Percentiles rank a stretch among this genome's conserved stretches.
Conservation (phyloP, 2,888 invertebrate genomes). For the Athripsodes cinereus region DNA sequence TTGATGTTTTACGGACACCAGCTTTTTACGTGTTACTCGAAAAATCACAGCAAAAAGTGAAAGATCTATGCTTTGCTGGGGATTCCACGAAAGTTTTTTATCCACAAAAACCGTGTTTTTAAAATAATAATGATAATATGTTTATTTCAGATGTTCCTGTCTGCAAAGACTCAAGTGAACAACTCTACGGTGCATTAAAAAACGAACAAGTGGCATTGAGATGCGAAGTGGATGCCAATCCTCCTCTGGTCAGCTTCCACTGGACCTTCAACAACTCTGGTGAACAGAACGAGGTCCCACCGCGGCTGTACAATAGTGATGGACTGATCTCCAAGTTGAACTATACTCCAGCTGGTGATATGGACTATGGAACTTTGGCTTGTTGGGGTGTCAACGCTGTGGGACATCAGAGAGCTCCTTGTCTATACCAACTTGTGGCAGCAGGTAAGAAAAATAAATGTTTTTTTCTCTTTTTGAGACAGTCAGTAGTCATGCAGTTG, state of each 20-base stretch:
- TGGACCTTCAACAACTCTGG: constrained; percentile 93
- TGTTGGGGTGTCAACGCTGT: constrained; percentile 83
- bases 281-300: constrained; percentile 73
- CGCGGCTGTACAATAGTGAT: constrained; percentile 57
- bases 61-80: too few relatives aligned
- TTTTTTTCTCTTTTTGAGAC: too few relatives aligned
- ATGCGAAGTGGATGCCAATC: constrained; percentile 85
- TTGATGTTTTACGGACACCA: too few relatives aligned
- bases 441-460: constrained; percentile 56
- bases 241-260: constrained; percentile 77
- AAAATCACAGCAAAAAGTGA: too few relatives aligned
- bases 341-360: constrained; percentile 80
- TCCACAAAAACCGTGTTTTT: too few relatives aligned
- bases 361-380: constrained; percentile 84
- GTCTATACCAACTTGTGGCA: constrained; percentile 79
- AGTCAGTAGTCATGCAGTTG: too few relatives aligned
- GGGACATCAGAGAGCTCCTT: constrained; percentile 77
- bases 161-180: constrained; percentile 70
- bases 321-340: constrained; percentile 68
- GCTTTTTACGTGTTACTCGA: too few relatives aligned
- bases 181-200: constrained; percentile 79
- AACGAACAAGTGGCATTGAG: constrained; percentile 81
- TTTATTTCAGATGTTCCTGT: constrained; percentile 69
- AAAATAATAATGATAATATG: too few relatives aligned
- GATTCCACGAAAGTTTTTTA: too few relatives aligned